Evolutionary conservation across 53 echinoderm and acorn worm species (phyloP).

Genomic region (Holothuria leucospilota): DNA sequence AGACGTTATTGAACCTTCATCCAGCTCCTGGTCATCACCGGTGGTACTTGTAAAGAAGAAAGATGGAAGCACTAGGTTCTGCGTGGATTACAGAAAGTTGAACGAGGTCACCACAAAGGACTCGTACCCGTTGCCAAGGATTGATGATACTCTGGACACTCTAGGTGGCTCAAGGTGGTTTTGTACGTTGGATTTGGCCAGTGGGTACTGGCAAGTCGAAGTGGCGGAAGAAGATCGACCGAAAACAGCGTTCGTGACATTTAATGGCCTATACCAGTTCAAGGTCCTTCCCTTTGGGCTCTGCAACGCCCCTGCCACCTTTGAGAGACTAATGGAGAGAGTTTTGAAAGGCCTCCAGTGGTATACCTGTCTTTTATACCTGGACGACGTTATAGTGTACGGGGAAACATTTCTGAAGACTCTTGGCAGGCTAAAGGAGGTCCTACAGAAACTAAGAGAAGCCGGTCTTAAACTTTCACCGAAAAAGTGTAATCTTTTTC

Average conservation of each 20-base stretch:
- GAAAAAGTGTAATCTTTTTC: constrained; percentile 65
- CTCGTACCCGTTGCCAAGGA: constrained; percentile 54
- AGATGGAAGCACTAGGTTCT: constrained; percentile 42
- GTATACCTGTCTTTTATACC: constrained; percentile 59
- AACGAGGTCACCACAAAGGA: constrained; percentile 56
- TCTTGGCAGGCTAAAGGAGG: constrained; percentile 3
- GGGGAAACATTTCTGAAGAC: constrained; percentile 39
- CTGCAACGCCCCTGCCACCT: constrained; percentile 66
- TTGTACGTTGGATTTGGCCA: constrained; percentile 53
- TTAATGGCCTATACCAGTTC: constrained; percentile 61
- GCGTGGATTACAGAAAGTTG: constrained; percentile 53
- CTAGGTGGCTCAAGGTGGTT: constrained; percentile 53
- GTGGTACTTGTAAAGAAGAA: constrained; percentile 56
- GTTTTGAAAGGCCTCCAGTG: constrained; percentile 57
- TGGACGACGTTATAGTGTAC: constrained; percentile 62
- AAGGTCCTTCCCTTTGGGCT: constrained; percentile 68
- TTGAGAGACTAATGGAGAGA: constrained; percentile 71
- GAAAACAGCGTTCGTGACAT: constrained; percentile 68
- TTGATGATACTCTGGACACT: constrained; percentile 40
- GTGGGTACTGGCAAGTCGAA: constrained; percentile 77
- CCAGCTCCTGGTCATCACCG: constrained; percentile 59
- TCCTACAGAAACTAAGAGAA: constrained; percentile 21
- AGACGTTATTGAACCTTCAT: constrained; percentile 54
- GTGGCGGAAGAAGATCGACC: constrained; percentile 56
- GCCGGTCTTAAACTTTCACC: constrained; percentile 62